Conservation (phyloP, 2,113 vertebrate genomes). For the Geothlypis trichas region DNA sequence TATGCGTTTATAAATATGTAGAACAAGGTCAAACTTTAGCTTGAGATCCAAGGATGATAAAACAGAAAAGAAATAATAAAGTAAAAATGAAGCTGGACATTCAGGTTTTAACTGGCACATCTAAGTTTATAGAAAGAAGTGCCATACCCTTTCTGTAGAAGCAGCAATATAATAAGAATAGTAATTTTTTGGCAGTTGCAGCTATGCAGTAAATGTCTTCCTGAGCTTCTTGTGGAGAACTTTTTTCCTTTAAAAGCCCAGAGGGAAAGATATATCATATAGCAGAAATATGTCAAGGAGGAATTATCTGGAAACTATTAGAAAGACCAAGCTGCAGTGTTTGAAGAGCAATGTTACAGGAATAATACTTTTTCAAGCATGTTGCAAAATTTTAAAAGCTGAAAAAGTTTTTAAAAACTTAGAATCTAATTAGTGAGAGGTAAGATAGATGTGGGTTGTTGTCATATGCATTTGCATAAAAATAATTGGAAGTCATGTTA, state of each 20-base stretch:
- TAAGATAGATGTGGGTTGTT: background rate
- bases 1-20: background rate
- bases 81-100: background rate
- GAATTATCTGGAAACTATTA: conserved; percentile 21
- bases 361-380: background rate
- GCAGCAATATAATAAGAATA: conserved; percentile 8
- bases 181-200: conserved; percentile 25
- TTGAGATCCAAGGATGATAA: background rate
- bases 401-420: background rate
- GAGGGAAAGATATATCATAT: conserved; percentile 5
- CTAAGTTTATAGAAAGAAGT: background rate
- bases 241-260: conserved; percentile 31
- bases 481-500: conserved; percentile 27
- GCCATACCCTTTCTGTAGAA: background rate
- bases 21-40: background rate
- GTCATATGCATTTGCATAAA: conserved; percentile 29
- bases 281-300: background rate
- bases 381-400: background rate
- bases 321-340: background rate
- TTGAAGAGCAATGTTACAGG: background rate
- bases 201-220: conserved; percentile 25
- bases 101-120: background rate
- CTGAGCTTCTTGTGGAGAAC: conserved; percentile 8
- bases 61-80: background rate
- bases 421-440: background rate